Evolutionary conservation across 2,113 vertebrate genomes (phyloP).

Genomic region (Hypanus sabinus): DNA sequence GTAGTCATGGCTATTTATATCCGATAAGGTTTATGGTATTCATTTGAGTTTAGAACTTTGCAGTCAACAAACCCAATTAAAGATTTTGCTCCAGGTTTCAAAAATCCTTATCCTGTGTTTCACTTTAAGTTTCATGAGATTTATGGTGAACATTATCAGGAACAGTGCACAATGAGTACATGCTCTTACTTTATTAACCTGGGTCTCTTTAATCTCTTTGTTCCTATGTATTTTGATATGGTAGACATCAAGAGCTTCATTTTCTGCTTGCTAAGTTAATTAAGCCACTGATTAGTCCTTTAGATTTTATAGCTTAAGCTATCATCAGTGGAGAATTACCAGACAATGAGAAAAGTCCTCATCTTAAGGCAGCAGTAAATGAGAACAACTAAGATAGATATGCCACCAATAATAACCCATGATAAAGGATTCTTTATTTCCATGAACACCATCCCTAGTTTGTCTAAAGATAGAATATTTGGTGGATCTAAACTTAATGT

Average conservation of each 20-base stretch:
- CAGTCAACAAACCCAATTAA: too few relatives aligned
- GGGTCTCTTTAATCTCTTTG: background rate
- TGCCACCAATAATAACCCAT: background rate
- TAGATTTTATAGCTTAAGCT: conserved; percentile 19
- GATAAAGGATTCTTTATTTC: background rate
- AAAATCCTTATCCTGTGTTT: background rate
- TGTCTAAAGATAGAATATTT: background rate
- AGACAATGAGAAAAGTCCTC: conserved; percentile 1
- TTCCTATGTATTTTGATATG: background rate
- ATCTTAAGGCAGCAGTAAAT: background rate
- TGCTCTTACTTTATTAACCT: background rate
- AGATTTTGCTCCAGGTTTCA: background rate
- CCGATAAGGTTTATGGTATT: too few relatives aligned
- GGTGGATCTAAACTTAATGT: background rate
- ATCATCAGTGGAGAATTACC: conserved; percentile 8
- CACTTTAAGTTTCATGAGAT: too few relatives aligned
- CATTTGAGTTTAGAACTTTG: too few relatives aligned
- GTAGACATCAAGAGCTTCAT: background rate
- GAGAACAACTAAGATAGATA: background rate
- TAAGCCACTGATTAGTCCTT: background rate
- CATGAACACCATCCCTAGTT: background rate
- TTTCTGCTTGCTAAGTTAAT: background rate
- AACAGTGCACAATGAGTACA: background rate
- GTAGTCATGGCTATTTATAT: too few relatives aligned
- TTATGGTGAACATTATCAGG: background rate